These are phyloP conservation scores for Drosophila sordidula DNA, from an alignment of 2,888 invertebrate genomes.

Conservation along the genomic window DNA sequence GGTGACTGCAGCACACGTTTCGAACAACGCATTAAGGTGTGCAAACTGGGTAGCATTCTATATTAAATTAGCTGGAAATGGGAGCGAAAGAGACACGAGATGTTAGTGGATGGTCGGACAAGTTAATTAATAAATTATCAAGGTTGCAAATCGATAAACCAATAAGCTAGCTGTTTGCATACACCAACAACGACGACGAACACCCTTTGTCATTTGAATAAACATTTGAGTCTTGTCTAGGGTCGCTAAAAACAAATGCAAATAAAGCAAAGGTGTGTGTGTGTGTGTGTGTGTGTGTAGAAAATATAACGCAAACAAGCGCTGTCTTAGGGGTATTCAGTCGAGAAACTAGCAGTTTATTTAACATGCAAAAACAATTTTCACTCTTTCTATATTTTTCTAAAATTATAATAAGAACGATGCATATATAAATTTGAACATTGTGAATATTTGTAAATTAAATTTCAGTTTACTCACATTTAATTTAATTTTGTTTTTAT, in stretches of 20 bases:
- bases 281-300: too few species aligned
- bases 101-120: constrained; percentile 21
- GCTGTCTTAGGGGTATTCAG: constrained; percentile 38
- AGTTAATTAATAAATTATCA: constrained; percentile 42
- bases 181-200: constrained; percentile 24
- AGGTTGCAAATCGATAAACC: constrained; percentile 47
- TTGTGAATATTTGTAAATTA: too few species aligned
- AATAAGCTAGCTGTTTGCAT: constrained; percentile 21
- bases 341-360: not conserved
- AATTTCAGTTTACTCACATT: too few species aligned
- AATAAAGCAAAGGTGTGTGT: constrained; percentile 38
- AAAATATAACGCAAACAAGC: constrained; percentile 13
- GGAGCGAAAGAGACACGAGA: not conserved
- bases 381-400: too few species aligned
- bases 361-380: not conserved
- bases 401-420: too few species aligned
- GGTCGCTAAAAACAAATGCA: constrained; percentile 71
- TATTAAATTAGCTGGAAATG: constrained; percentile 74
- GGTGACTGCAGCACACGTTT: constrained; percentile 82
- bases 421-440: too few species aligned
- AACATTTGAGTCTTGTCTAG: constrained; percentile 58
- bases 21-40: constrained; percentile 85
- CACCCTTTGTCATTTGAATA: constrained; percentile 63
- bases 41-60: constrained; percentile 85
- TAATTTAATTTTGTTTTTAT: too few species aligned